Percentiles rank a stretch among this genome's conserved stretches.
Conservation (phyloP, 2,113 vertebrate species). For the Myxocyprinus asiaticus region DNA sequence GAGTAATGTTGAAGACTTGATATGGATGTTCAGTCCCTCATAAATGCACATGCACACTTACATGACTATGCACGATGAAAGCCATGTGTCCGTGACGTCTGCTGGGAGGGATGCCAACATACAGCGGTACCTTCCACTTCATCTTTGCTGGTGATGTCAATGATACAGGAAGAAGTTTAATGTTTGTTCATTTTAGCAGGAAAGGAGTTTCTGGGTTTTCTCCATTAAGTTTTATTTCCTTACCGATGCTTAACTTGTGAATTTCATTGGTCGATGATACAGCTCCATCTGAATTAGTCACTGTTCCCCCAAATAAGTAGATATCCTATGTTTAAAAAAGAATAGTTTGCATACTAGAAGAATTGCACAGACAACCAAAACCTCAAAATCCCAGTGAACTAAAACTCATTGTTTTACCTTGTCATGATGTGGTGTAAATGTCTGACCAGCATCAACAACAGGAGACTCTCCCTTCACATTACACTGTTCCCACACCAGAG, state of each 20-base stretch:
- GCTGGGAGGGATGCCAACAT: constrained; percentile 73
- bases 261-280: constrained; percentile 65
- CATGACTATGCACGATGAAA: constrained; percentile 78
- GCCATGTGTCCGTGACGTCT: constrained; percentile 70
- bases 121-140: constrained; percentile 81
- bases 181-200: not conserved
- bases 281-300: constrained; percentile 55
- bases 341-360: no score
- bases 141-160: constrained; percentile 67
- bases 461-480: constrained; percentile 74
- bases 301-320: constrained; percentile 74
- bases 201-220: not conserved
- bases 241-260: constrained; percentile 75
- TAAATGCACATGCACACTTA: constrained; percentile 48
- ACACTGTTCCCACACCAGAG: constrained; percentile 67
- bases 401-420: constrained; percentile 62
- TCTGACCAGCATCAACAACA: constrained; percentile 62
- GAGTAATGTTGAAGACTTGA: no score
- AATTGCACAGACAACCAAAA: no score
- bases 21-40: no score
- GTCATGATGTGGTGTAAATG: constrained; percentile 70
- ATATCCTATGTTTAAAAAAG: constrained; percentile 64
- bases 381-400: not conserved
- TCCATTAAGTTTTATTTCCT: constrained; percentile 15
- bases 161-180: constrained; percentile 12